These are phyloP conservation scores for Trichonephila clavipes DNA, from an alignment of 1,140 invertebrate genomes.

Conservation along the genomic window DNA sequence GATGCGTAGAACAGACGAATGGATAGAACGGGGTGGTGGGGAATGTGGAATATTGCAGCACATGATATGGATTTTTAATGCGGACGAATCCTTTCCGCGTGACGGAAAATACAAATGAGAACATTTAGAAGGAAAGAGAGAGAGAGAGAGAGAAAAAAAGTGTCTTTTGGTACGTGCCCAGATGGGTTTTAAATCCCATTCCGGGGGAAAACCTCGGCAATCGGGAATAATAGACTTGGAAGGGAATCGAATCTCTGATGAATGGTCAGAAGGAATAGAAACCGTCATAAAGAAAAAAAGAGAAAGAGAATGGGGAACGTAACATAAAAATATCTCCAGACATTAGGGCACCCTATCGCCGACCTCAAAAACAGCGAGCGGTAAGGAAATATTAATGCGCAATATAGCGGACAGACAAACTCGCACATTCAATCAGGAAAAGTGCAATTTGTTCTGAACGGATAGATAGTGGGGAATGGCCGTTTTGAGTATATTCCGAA, in stretches of 20 bases:
- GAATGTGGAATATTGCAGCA: not conserved
- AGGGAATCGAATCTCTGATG: not conserved
- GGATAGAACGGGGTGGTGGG: too few relatives aligned
- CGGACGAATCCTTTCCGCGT: slow-evolving; percentile 1
- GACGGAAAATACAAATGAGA: slow-evolving; percentile 30
- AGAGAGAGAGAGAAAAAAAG: not conserved
- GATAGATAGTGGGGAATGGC: not conserved
- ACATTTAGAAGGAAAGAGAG: slow-evolving; percentile 5
- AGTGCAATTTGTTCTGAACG: slow-evolving; percentile 46
- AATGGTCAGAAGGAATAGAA: not conserved
- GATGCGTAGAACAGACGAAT: not conserved
- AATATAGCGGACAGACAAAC: not conserved
- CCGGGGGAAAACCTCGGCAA: not conserved
- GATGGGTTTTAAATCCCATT: slow-evolving; percentile 32
- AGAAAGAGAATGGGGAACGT: not conserved
- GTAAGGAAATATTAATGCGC: slow-evolving; percentile 51
- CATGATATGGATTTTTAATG: slow-evolving; percentile 35
- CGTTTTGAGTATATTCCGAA: not conserved
- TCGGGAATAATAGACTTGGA: not conserved
- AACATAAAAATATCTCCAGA: slow-evolving; percentile 12
- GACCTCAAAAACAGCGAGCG: not conserved
- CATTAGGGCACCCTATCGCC: not conserved
- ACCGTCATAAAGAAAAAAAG: not conserved
- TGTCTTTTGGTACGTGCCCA: slow-evolving; percentile 37
- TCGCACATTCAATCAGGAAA: slow-evolving; percentile 53